These are phyloP conservation scores for Abrostola tripartita DNA, from an alignment of 2,888 invertebrate species.

Conservation along the genomic window DNA sequence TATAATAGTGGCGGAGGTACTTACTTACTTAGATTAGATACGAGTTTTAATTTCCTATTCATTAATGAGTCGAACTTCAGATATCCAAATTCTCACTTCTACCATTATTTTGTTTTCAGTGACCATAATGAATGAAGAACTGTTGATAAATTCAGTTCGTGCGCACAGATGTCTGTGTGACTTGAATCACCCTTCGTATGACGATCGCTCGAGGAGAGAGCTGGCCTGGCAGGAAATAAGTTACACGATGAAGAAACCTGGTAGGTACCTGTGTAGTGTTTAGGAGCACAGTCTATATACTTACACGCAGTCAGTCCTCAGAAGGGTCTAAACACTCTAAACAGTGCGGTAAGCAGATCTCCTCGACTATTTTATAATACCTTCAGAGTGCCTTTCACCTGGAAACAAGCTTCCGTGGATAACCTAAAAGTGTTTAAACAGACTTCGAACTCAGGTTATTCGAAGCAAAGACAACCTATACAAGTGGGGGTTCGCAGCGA, in stretches of 20 bases:
- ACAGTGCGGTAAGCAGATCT: no score
- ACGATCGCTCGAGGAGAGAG: constrained; percentile 19
- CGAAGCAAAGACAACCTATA: no score
- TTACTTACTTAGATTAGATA: neutral
- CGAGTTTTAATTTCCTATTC: neutral
- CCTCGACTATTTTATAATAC: no score
- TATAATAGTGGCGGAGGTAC: no score
- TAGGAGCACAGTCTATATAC: neutral
- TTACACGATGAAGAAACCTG: neutral
- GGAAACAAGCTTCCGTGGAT: no score
- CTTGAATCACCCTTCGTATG: constrained; percentile 32
- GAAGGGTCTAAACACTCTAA: no score
- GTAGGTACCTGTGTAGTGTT: no score
- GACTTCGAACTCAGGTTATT: no score
- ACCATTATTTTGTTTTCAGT: neutral
- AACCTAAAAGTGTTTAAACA: no score
- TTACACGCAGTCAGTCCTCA: neutral
- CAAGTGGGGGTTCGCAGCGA: no score
- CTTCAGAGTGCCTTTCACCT: no score
- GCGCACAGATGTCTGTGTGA: constrained; percentile 38
- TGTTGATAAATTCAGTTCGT: constrained; percentile 32
- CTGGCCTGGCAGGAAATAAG: constrained; percentile 1
- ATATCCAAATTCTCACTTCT: neutral
- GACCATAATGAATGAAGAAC: constrained; percentile 25
- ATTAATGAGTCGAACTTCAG: neutral